Evolutionary conservation across 2,113 vertebrate genomes (phyloP), one percentile per base, ranked within the genome.

Genomic region (Bettongia penicillata): DNA sequence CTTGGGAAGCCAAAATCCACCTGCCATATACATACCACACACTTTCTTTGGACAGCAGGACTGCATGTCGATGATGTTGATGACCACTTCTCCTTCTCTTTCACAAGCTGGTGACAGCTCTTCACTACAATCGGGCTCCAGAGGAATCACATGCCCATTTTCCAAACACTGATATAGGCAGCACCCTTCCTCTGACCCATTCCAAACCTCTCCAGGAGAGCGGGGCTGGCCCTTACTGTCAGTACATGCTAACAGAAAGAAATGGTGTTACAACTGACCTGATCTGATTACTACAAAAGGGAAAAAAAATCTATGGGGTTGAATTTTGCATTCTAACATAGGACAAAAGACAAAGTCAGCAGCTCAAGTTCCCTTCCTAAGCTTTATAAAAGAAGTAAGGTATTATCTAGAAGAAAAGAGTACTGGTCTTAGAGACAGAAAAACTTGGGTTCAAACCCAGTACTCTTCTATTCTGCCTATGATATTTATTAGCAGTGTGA

Each of bases 21-120:
- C 43, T 43, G 24, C n/a, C 51, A 25, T 5, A 68, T 95, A 98
- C 99, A 5, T 98, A 99, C 99, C 99, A 93, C 99, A 99, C 89
- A 99, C 98, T 98, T 99, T 99, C 97, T 99, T 99, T 90, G 99
- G 98, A 96, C 99, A 99, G 97, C 99, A 99, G 94, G 98, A 99
- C 95, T 98, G 97, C 97, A 99, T 99, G 97, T 99, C 99, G 12
- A 98, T 93, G 6, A 99, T 98, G 57, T 98, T 98, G 93, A 99
- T 95, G 0, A 99, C 98, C 90, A 99, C 98, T 98, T 99, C 99
- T 26, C 99, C 99, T 97, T 99, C 99, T 92, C 99, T 98, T 97
- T 99, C 99, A 98, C 99, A 99, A 37, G 98, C 92, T 0, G 98
- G 99, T 0, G 98, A 52, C 1, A 98, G 98, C 57, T 99, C 98